Conservation (phyloP, 64 coral and sea anemone species). For the Dendronephthya gigantea region DNA sequence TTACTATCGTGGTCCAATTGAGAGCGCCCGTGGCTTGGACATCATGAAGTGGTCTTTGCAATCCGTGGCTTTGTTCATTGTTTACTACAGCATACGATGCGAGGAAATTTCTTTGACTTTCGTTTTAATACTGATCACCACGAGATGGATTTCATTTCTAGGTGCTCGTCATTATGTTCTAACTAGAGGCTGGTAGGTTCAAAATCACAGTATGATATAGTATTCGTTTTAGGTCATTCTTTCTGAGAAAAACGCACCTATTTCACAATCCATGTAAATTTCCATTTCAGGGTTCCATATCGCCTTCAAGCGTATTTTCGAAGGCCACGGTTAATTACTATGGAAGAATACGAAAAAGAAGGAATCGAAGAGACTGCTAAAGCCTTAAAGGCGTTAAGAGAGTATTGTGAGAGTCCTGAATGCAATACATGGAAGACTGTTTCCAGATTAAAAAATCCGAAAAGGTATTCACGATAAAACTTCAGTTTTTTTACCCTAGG, state of each 20-base stretch:
- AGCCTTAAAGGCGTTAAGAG: slow-evolving; percentile 59
- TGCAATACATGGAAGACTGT: slow-evolving; percentile 71
- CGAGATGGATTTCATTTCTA: neutral
- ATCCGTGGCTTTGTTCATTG: neutral
- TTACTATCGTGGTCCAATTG: neutral
- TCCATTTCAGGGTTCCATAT: slow-evolving; percentile 55
- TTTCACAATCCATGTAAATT: neutral
- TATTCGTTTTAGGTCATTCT: too few relatives aligned
- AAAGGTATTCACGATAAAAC: too few relatives aligned
- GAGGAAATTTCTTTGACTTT: neutral
- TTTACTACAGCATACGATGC: slow-evolving; percentile 5
- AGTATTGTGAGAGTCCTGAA: slow-evolving; percentile 90
- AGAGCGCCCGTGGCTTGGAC: neutral
- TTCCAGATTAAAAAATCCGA: slow-evolving; percentile 50
- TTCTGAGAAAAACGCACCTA: too few relatives aligned
- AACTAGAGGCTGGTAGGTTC: neutral
- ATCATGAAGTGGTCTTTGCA: neutral
- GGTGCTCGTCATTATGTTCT: neutral
- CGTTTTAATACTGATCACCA: neutral
- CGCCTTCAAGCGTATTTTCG: slow-evolving; percentile 58
- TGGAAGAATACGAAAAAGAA: slow-evolving; percentile 52
- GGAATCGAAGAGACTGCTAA: slow-evolving; percentile 37
- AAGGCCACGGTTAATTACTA: slow-evolving; percentile 47
- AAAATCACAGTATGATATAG: too few relatives aligned
- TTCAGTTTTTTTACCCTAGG: too few relatives aligned